These are phyloP conservation scores for Crossaster papposus DNA, from an alignment of 53 echinoderm and acorn worm species.

Conservation along the genomic window DNA sequence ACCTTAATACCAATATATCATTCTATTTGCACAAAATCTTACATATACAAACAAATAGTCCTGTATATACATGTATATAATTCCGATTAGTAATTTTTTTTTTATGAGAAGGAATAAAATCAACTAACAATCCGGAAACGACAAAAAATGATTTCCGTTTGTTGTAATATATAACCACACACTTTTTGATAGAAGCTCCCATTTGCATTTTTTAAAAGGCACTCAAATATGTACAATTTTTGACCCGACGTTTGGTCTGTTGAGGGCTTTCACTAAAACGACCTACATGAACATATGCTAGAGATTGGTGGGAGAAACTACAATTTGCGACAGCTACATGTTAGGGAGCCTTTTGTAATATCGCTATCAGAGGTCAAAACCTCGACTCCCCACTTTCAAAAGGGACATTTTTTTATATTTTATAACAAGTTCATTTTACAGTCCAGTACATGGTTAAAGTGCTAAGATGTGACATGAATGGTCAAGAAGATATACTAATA, in stretches of 20 bases:
- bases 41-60: constrained; percentile 60
- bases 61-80: constrained; percentile 66
- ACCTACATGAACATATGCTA: not conserved
- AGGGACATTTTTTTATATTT: too few relatives aligned
- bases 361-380: too few relatives aligned
- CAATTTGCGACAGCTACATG: not conserved
- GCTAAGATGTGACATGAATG: too few relatives aligned
- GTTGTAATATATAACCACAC: constrained; percentile 53
- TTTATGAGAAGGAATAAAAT: constrained; percentile 49
- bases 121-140: constrained; percentile 58
- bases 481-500: too few relatives aligned
- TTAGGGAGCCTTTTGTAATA: not conserved
- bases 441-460: too few relatives aligned
- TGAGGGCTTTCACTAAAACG: constrained; percentile 1
- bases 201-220: constrained; percentile 63
- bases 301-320: not conserved
- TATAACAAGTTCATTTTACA: too few relatives aligned
- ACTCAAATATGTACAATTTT: constrained; percentile 55
- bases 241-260: not conserved
- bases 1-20: constrained; percentile 43
- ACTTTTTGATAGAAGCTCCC: constrained; percentile 48
- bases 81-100: constrained; percentile 27
- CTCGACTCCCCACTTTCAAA: too few relatives aligned
- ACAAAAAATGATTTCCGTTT: constrained; percentile 55
- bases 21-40: constrained; percentile 46